Percentiles rank a stretch among this genome's conserved stretches.
Evolutionary conservation across 2,113 vertebrate genomes (phyloP).

Genomic region (Muscicapa adusta): DNA sequence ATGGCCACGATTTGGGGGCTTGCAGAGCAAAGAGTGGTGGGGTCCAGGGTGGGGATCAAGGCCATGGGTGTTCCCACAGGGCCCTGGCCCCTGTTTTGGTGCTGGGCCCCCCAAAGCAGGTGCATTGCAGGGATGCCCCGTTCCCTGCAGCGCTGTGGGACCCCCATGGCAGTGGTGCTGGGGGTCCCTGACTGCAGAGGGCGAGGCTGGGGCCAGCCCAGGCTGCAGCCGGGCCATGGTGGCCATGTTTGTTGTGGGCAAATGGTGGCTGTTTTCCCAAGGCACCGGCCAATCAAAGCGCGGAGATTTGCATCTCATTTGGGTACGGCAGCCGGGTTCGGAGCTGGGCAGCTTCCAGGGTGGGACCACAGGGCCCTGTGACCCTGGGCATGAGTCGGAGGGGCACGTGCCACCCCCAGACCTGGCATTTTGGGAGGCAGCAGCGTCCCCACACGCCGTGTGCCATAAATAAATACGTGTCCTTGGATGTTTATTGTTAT

Average conservation of each 20-base stretch:
- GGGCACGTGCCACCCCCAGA: background rate
- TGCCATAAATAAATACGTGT: background rate
- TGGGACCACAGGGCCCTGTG: rapidly evolving
- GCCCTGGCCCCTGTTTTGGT: background rate
- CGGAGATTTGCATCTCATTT: background rate
- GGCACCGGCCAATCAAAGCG: background rate
- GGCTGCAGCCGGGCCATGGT: background rate
- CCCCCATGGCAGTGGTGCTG: rapidly evolving
- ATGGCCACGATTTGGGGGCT: rapidly evolving
- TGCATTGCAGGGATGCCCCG: rapidly evolving
- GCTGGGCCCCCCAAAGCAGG: too few relatives aligned
- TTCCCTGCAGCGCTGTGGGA: rapidly evolving
- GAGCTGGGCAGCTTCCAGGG: background rate
- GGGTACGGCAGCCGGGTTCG: rapidly evolving
- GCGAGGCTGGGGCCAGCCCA: background rate
- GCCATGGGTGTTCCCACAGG: rapidly evolving
- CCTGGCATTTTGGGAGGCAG: background rate
- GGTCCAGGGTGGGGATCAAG: background rate
- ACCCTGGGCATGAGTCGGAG: rapidly evolving
- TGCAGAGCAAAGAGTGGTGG: background rate
- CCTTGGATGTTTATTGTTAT: background rate
- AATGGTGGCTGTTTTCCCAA: background rate
- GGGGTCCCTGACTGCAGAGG: background rate
- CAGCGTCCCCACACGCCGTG: background rate
- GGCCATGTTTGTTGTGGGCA: background rate